phyloP scores from a whole-genome alignment of 1,140 invertebrate genomes.

The Bursaphelenchus mucronatus region DNA sequence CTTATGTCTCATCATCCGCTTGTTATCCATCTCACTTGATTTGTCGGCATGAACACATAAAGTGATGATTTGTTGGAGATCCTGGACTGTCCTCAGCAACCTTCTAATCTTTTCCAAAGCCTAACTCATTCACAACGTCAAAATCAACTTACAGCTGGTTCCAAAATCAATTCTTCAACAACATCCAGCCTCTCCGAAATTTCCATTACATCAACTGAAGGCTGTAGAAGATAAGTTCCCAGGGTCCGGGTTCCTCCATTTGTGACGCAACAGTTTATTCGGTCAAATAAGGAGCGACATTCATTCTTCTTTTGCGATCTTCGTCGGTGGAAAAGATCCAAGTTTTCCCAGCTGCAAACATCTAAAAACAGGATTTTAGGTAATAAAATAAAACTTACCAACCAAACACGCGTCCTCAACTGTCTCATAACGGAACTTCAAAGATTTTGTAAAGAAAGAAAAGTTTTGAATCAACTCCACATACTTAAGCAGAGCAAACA shows the following conservation, averaged over 20 bases:
- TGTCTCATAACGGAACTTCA: constrained; percentile 76
- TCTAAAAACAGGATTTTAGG: constrained; percentile 62
- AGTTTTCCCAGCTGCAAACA: constrained; percentile 60
- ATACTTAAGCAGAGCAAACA: constrained; percentile 76
- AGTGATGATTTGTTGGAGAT: constrained; percentile 41
- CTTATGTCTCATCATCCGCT: constrained; percentile 7
- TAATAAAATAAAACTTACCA: constrained; percentile 65
- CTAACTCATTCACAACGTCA: constrained; percentile 23
- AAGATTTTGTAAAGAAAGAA: constrained; percentile 71
- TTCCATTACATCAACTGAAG: constrained; percentile 20
- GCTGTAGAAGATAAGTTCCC: constrained; percentile 64
- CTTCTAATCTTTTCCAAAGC: constrained; percentile 33
- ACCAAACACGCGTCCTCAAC: constrained; percentile 78
- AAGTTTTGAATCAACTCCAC: constrained; percentile 71
- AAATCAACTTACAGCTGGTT: constrained; percentile 34
- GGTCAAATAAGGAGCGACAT: constrained; percentile 68
- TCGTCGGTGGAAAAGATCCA: constrained; percentile 64
- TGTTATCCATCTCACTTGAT: constrained; percentile 3
- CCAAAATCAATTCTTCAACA: constrained; percentile 40
- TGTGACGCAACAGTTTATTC: constrained; percentile 76
- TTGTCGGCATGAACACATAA: constrained; percentile 31
- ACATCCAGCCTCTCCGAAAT: constrained; percentile 42
- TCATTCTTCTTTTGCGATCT: constrained; percentile 43
- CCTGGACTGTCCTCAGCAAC: constrained; percentile 28
- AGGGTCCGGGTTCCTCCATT: constrained; percentile 72